Evolutionary conservation across 1,140 invertebrate species (phyloP), one percentile per base, ranked within the genome.

Genomic region (Hirudo medicinalis): DNA sequence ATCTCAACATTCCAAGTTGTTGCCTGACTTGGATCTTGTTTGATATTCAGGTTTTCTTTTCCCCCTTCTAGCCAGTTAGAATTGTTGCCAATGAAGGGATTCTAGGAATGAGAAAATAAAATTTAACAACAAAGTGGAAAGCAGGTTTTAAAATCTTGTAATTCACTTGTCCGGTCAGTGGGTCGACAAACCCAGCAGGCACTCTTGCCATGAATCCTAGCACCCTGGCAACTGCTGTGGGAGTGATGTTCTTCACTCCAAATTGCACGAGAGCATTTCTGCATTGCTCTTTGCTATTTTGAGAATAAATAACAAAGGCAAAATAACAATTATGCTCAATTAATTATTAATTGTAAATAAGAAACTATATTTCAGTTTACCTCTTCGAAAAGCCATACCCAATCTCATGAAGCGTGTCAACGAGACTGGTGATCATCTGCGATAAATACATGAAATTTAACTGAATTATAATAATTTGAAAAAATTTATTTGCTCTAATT

Each of bases 1-100:
- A 92, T 86, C 78, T 97, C 93, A 17, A 92, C 86, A 83, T 94
- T 95, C 93, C 93, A 97, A 3, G 89, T 87, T n/a, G 83, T 85
- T 71, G 83, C 82, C 72, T 80, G 80, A 67, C 76, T 77, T 22
- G 76, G 75, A 32, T 84, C 80, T 54, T 73, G 57, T 13, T 63
- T 63, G 57, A 71, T 68, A 80, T 81, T 29, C 79, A 80, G 72
- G 78, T 79, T 55, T 72, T 75, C 70, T 81, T 78, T 73, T 76
- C 77, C 79, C 79, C 82, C 55, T 77, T 74, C 19, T 75, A 78
- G 68, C 80, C 87, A 86, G 86, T 74, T 57, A 36, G 54, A 54
- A 66, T 71, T 57, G 40, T n/a, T 20, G 20, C 69, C 69, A 70
- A 55, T 54, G 29, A 63, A 63, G 13, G 57, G 22, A n/a, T 63